Conservation (phyloP, 1,140 invertebrate genomes). For the Drosophila insularis region DNA sequence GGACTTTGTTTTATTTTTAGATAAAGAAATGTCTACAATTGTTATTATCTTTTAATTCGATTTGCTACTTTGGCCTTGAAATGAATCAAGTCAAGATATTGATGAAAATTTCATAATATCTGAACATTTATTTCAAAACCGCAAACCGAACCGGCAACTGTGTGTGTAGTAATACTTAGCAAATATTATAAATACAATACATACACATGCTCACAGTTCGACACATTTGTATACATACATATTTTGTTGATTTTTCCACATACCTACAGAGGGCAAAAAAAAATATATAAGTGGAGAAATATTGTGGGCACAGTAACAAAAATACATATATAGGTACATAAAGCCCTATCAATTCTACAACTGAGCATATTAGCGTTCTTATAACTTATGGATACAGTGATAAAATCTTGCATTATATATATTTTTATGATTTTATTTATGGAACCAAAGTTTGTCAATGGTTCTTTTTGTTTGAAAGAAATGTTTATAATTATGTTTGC, state of each 20-base stretch:
- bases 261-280: background rate
- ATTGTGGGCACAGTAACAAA: background rate
- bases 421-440: background rate
- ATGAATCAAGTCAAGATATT: background rate
- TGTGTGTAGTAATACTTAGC: slow-evolving; percentile 17
- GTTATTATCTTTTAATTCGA: background rate
- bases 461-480: background rate
- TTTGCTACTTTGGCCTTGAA: background rate
- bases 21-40: background rate
- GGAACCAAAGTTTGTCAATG: background rate
- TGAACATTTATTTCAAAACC: slow-evolving; percentile 3
- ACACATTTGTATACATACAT: background rate
- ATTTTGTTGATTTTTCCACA: slow-evolving; percentile 14
- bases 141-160: background rate
- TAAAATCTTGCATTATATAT: background rate
- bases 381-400: background rate
- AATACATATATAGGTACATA: background rate
- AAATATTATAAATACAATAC: slow-evolving; percentile 2
- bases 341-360: background rate
- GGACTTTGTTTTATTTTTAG: background rate
- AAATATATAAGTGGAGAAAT: slow-evolving; percentile 2
- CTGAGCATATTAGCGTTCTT: slow-evolving; percentile 1
- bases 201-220: background rate
- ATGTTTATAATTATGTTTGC: background rate
- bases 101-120: slow-evolving; percentile 1